Percentiles rank a stretch among this genome's conserved stretches.
Evolutionary conservation across 2,113 vertebrate genomes (phyloP).

Genomic region (Peromyscus leucopus): DNA sequence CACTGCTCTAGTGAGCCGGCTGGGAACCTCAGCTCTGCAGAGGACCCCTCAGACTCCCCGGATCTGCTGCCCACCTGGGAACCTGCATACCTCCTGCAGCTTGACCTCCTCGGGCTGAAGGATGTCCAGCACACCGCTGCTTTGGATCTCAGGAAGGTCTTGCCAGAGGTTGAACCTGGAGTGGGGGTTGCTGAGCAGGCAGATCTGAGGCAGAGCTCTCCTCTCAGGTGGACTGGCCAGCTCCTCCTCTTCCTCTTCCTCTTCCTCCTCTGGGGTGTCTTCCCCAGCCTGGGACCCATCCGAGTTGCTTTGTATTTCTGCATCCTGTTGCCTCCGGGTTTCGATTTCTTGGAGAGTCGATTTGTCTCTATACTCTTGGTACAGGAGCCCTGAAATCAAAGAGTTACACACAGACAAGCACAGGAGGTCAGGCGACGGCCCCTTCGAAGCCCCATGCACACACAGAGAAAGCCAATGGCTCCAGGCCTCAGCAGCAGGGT

Average conservation of each 20-base stretch:
- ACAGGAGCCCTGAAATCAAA: conserved; percentile 91
- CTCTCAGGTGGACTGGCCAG: conserved; percentile 73
- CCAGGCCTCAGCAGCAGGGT: fast-evolving
- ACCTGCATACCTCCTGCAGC: conserved; percentile 93
- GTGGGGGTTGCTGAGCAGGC: conserved; percentile 88
- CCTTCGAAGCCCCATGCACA: fast-evolving
- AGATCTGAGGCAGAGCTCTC: conserved; percentile 88
- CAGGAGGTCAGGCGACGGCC: background rate
- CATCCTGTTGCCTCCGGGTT: conserved; percentile 93
- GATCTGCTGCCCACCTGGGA: fast-evolving
- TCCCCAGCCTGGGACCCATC: conserved; percentile 73
- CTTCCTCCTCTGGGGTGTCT: conserved; percentile 77
- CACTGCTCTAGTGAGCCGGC: background rate
- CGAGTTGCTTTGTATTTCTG: conserved; percentile 80
- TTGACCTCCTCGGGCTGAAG: conserved; percentile 93
- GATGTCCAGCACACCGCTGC: conserved; percentile 91
- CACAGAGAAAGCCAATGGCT: background rate
- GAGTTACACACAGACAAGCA: background rate
- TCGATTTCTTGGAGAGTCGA: conserved; percentile 96
- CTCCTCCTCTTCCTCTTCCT: conserved; percentile 86
- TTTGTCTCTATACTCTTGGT: conserved; percentile 98
- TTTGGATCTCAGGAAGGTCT: conserved; percentile 93
- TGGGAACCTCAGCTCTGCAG: background rate
- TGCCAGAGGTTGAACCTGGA: conserved; percentile 96
- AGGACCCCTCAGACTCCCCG: background rate